Evolutionary conservation across 2,797 vertebrate species (phyloP).

Genomic region (Gymnodraco acuticeps): DNA sequence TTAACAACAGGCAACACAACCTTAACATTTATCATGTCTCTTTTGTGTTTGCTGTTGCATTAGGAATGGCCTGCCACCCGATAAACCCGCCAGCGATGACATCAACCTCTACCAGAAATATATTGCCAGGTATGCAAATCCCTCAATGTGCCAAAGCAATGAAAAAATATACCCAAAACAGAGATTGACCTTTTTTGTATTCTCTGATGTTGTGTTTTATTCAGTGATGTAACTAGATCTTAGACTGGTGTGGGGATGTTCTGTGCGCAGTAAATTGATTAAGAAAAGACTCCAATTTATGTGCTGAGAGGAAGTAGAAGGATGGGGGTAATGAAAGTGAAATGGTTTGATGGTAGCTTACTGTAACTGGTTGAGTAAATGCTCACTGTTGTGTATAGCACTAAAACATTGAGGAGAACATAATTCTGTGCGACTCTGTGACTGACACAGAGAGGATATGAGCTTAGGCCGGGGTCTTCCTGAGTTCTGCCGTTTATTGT

Average conservation of each 20-base stretch:
- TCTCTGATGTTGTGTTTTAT: conserved; percentile 76
- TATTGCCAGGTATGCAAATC: conserved; percentile 98
- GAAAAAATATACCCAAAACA: conserved; percentile 73
- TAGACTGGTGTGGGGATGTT: conserved; percentile 67
- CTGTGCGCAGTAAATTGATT: conserved; percentile 77
- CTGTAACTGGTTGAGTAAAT: conserved; percentile 65
- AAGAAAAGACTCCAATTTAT: conserved; percentile 78
- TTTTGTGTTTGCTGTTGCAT: conserved; percentile 81
- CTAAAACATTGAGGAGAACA: conserved; percentile 53
- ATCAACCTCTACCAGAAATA: conserved; percentile 99
- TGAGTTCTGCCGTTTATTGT: conserved; percentile 61
- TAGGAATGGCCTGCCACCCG: conserved; percentile 98
- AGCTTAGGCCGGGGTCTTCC: conserved; percentile 54
- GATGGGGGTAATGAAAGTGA: conserved; percentile 75
- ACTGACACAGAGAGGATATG: conserved; percentile 63
- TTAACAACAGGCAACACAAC: conserved; percentile 79
- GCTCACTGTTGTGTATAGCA: conserved; percentile 48
- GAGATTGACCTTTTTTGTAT: conserved; percentile 63
- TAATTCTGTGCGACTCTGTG: conserved; percentile 45
- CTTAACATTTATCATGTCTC: conserved; percentile 85
- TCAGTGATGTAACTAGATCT: conserved; percentile 73
- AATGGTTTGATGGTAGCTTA: conserved; percentile 71
- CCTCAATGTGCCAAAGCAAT: conserved; percentile 56
- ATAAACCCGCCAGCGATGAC: conserved; percentile 97
- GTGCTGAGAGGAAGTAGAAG: conserved; percentile 74